A percentile compares a stretch with the other conserved stretches of the same genome.
Conservation (phyloP, 2,113 vertebrate genomes). For the Verasper variegatus region DNA sequence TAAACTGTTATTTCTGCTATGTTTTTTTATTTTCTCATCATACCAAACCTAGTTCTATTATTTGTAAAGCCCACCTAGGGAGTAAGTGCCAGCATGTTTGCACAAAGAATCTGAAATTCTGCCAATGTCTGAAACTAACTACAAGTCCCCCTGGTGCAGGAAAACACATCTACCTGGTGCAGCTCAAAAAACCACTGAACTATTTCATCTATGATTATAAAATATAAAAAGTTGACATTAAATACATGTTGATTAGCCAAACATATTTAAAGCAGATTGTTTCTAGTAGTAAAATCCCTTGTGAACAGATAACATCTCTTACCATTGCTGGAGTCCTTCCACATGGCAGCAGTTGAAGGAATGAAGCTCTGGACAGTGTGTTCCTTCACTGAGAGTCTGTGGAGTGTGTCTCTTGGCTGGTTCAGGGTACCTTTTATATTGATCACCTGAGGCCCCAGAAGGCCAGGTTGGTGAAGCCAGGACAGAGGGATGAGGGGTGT, state of each 20-base stretch:
- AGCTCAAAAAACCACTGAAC: neutral
- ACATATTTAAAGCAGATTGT: too few species aligned
- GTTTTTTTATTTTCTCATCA: neutral
- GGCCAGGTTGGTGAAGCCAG: constrained; percentile 32
- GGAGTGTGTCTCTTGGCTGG: constrained; percentile 47
- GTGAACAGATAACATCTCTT: constrained; percentile 45
- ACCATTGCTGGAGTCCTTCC: constrained; percentile 77
- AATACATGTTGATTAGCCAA: too few species aligned
- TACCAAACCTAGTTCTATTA: neutral
- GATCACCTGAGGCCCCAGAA: constrained; percentile 54
- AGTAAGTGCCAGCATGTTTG: neutral
- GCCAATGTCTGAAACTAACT: too few species aligned
- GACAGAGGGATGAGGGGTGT: constrained; percentile 18
- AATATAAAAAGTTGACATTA: too few species aligned
- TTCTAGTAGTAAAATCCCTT: too few species aligned
- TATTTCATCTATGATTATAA: neutral
- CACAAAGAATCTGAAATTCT: too few species aligned
- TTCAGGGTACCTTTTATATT: constrained; percentile 69
- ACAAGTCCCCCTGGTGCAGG: too few species aligned
- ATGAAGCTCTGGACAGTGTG: constrained; percentile 28
- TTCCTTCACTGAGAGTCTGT: constrained; percentile 39
- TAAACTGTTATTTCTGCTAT: neutral
- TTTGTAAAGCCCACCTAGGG: neutral
- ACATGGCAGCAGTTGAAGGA: constrained; percentile 67
- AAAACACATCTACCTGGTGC: neutral